A percentile compares a stretch with the other conserved stretches of the same genome.
Conservation (phyloP, 2,888 invertebrate species). For the Mongoloraphidia duomilia region DNA sequence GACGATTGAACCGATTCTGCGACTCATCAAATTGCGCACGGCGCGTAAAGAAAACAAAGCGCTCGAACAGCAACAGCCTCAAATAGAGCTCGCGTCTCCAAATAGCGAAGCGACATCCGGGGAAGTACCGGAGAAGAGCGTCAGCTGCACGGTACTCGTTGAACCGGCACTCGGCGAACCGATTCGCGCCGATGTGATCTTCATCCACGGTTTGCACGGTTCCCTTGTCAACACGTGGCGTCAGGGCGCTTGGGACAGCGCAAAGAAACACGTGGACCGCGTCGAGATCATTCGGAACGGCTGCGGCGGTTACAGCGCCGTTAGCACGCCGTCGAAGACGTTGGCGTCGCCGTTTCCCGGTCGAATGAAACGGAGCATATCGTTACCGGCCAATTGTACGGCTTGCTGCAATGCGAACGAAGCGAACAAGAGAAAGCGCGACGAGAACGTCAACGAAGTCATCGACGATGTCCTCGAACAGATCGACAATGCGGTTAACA, state of each 20-base stretch:
- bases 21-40: constrained; percentile 5
- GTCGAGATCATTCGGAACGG: too few relatives aligned
- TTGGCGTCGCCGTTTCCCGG: neutral
- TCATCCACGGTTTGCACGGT: constrained; percentile 69
- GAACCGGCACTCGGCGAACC: constrained; percentile 19
- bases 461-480: too few relatives aligned
- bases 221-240: constrained; percentile 72
- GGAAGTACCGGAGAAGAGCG: constrained; percentile 24
- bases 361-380: neutral
- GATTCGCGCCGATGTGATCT: constrained; percentile 51
- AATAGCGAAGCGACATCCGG: constrained; percentile 6
- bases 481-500: too few relatives aligned
- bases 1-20: constrained; percentile 7
- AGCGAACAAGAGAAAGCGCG: neutral
- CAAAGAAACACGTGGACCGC: constrained; percentile 16
- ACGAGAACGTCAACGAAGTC: neutral
- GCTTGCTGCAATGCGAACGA: neutral
- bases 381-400: neutral
- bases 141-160: constrained; percentile 25
- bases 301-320: neutral
- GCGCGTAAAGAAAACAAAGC: neutral
- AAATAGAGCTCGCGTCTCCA: neutral
- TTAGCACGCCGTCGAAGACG: neutral
- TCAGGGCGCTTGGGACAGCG: constrained; percentile 50
- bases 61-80: neutral